phyloP scores from a whole-genome alignment of 2,888 invertebrate species.

The Calephelis perditalis region DNA sequence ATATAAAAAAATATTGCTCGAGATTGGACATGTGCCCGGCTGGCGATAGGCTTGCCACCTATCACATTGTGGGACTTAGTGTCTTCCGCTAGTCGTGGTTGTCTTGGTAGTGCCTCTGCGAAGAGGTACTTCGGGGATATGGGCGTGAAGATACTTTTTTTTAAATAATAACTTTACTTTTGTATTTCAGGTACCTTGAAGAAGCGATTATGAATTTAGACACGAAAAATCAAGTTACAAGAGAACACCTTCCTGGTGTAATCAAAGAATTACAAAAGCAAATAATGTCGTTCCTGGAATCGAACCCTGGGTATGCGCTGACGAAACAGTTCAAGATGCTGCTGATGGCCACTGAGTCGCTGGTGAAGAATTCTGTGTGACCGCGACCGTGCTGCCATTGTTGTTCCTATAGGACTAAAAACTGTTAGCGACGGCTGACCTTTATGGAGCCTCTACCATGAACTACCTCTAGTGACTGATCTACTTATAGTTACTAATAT shows the following conservation, averaged over 20 bases:
- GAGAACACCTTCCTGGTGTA: conserved; percentile 90
- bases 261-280: conserved; percentile 87
- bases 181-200: conserved; percentile 85
- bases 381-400: conserved; percentile 32
- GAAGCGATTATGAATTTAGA: conserved; percentile 92
- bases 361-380: conserved; percentile 61
- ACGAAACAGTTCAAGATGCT: conserved; percentile 83
- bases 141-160: background rate
- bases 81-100: too few species aligned
- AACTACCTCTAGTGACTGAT: too few species aligned
- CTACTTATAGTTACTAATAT: too few species aligned
- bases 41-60: too few species aligned
- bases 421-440: background rate
- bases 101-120: too few species aligned
- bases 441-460: too few species aligned
- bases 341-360: conserved; percentile 82
- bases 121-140: too few species aligned
- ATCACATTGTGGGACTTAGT: too few species aligned
- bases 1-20: too few species aligned
- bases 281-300: conserved; percentile 81
- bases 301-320: conserved; percentile 82
- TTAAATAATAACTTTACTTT: too few species aligned
- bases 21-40: too few species aligned
- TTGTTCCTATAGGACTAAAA: conserved; percentile 18
- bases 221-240: conserved; percentile 84